These are phyloP conservation scores for Catostomus latipinnis DNA, from an alignment of 2,797 vertebrate genomes.

Conservation along the genomic window DNA sequence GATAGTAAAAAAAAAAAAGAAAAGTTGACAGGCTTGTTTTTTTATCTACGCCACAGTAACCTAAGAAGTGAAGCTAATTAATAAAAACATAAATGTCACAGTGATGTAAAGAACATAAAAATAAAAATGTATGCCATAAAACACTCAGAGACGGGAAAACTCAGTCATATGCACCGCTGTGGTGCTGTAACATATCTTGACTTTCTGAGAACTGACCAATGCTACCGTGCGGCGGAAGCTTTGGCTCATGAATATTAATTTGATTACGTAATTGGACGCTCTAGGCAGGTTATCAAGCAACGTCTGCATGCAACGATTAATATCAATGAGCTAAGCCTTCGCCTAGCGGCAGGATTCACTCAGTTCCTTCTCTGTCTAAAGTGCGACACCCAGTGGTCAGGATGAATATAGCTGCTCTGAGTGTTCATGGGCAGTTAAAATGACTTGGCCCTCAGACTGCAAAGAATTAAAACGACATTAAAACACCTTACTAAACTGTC, in stretches of 20 bases:
- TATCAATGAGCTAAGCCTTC: not conserved
- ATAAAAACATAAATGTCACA: not conserved
- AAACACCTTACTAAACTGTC: not conserved
- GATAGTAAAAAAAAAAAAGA: not conserved
- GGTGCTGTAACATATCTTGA: too few relatives aligned
- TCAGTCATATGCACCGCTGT: not conserved
- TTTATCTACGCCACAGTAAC: not conserved
- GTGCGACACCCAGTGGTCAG: slow-evolving; percentile 23
- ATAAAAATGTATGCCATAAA: not conserved
- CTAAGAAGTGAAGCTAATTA: not conserved
- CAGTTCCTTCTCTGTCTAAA: not conserved
- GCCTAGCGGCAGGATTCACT: too few relatives aligned
- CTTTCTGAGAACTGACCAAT: not conserved
- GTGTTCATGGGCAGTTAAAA: not conserved
- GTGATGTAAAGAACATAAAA: not conserved
- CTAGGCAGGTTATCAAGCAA: not conserved
- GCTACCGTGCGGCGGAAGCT: not conserved
- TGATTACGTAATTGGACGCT: not conserved
- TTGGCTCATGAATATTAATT: slow-evolving; percentile 12
- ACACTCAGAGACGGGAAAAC: not conserved
- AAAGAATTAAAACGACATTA: not conserved
- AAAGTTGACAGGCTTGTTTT: not conserved
- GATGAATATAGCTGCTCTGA: not conserved
- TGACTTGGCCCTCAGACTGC: not conserved
- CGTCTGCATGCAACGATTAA: not conserved